Percentiles rank a stretch among this genome's conserved stretches.
These are phyloP conservation scores for Cabera pusaria DNA, from an alignment of 2,888 invertebrate genomes.

Conservation along the genomic window DNA sequence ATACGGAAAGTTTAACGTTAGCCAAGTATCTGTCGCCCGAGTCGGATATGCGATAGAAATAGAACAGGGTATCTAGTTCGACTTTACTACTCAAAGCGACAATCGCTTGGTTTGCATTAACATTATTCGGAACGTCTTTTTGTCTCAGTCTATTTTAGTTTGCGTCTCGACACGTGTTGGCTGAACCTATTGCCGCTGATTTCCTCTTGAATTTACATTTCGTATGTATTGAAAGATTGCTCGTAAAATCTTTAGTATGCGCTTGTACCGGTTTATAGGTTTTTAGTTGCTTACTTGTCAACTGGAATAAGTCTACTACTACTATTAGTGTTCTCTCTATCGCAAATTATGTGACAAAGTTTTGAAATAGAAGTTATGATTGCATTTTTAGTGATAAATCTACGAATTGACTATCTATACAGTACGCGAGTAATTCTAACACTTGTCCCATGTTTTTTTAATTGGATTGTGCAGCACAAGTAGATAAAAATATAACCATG, in stretches of 20 bases:
- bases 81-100: conserved; percentile 48
- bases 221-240: conserved; percentile 13
- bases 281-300: conserved; percentile 9
- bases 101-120: conserved; percentile 51
- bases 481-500: no score
- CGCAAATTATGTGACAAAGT: no score
- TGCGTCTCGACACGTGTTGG: conserved; percentile 19
- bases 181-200: conserved; percentile 12
- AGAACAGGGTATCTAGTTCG: conserved; percentile 61
- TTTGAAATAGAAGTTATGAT: no score
- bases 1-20: conserved; percentile 60
- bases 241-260: conserved; percentile 15
- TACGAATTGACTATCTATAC: no score
- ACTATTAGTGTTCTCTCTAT: no score
- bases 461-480: no score
- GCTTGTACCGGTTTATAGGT: conserved; percentile 1
- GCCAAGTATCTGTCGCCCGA: conserved; percentile 74
- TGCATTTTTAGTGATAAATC: no score
- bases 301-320: no score
- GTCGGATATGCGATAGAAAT: conserved; percentile 62
- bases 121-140: conserved; percentile 49
- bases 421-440: no score
- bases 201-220: conserved; percentile 17
- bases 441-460: no score
- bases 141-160: conserved; percentile 32